Evolutionary conservation across 2,113 vertebrate species (phyloP), one percentile per base, ranked within the genome.

Genomic region (Saccopteryx bilineata): DNA sequence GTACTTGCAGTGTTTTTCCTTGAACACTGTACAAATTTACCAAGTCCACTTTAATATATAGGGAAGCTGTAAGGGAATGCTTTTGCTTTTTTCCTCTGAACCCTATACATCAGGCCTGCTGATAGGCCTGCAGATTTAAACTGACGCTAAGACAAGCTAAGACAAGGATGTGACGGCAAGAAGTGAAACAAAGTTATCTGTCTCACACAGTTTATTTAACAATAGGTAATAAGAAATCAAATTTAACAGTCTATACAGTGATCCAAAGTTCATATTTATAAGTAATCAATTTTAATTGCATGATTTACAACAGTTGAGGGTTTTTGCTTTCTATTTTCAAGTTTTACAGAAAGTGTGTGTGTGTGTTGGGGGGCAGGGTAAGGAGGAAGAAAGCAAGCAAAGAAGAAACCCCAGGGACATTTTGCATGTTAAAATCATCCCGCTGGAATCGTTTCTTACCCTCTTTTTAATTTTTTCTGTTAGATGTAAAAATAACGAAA

Each of bases 241-340:
- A 99, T 98, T 98, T 98, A 99, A 99, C 98, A 99, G 98, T 99
- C 98, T 99, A 99, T 99, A 99, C 98, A 99, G 98, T 98, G 98
- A 99, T 99, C 98, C 97, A 98, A 99, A 99, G 98, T 98, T 98
- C 98, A 98, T 99, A 99, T 99, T 99, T 99, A 99, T 99, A 99
- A 98, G 98, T 98, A 99, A 98, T 98, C 98, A 98, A 98, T 96
- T 98, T 99, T 98, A 99, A 99, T 98, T 98, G 98, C 98, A 99
- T 99, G 98, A 99, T 99, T 99, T 99, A 99, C 98, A 99, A 98
- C 98, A 98, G 98, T 98, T 98, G 98, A 98, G 98, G 98, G 98
- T 98, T 98, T 98, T 98, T 98, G 98, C 98, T 98, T 98, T 98
- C 98, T 98, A 98, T 98, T 98, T 99, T 99, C 98, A 99, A 99